phyloP scores from a whole-genome alignment of 2,113 vertebrate species.

The Pelecanus crispus region DNA sequence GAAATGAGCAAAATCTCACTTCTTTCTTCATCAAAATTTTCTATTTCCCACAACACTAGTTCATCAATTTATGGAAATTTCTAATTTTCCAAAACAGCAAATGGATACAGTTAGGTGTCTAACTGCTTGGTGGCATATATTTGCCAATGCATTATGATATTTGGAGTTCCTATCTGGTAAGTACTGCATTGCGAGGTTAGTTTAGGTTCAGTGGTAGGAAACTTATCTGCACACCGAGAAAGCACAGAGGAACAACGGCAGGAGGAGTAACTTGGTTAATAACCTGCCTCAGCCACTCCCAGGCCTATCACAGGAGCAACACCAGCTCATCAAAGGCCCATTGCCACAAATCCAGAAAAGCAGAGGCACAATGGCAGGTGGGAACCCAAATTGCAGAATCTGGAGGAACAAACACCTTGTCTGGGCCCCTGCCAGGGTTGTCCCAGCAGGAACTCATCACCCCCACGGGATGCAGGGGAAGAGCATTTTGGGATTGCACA shows the following conservation, averaged over 20 bases:
- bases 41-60: neutral
- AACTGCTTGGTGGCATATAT: neutral
- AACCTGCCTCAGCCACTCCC: neutral
- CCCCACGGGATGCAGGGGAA: neutral
- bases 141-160: neutral
- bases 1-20: neutral
- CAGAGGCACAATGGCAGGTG: neutral
- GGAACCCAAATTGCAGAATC: neutral
- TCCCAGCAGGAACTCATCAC: neutral
- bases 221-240: neutral
- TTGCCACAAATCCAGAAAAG: neutral
- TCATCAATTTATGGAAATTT: neutral
- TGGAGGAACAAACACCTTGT: neutral
- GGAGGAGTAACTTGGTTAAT: neutral
- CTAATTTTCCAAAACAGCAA: neutral
- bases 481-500: neutral
- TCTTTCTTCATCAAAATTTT: neutral
- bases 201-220: neutral
- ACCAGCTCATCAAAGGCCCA: neutral
- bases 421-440: neutral
- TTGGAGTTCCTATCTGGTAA: neutral
- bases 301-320: neutral
- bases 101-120: neutral
- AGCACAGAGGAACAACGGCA: neutral
- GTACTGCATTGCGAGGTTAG: neutral